Base-by-base conservation (phyloP, 1,140 invertebrate species). In the Brachionus sp. region DNA sequence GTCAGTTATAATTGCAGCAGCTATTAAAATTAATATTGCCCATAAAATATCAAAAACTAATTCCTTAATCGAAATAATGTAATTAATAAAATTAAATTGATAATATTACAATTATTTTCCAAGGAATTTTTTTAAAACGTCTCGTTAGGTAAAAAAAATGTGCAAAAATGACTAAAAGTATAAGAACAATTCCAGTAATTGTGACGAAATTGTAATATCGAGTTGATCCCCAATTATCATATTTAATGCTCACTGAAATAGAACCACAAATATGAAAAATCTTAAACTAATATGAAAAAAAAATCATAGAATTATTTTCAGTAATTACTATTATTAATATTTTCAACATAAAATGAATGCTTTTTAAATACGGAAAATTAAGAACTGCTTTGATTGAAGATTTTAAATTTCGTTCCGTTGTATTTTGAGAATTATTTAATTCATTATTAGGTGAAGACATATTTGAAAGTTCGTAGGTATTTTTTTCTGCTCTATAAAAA, bases 181-280 rank as follows among this genome's bases (percentile, higher is more conserved):
- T 25, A 5, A 80, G 16, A 35, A 80, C 23, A 42, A 80, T 62
- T 39, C 53, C 77, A 23, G 77, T 80, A 0, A 80, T 62, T 23
- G 77, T 50, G 13, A 80, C 77, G 35, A 80, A 80, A 42, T 80
- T 23, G 42, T 80, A 80, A 25, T 80, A 80, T 19, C 77, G 46
- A 23, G 77, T 80, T 13, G 50, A 62, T 23, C 62, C 62, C 77
- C 77, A 80, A 25, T 57, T 80, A 42, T 80, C 77, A 35, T 80
- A 80, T 80, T 80, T 80, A 12, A 80, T 29, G 42, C 77, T 35
- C 3, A 80, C 77, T 10, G 77, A 23, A 19, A 80, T 80, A 4
- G 53, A 35, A 3, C 77, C 77, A 42, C 46, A 25, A 13, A 80
- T 62, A 29, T 80, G 77, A 19, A 80, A 64, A 33, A 80, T 39